Percentiles rank a stretch among this genome's conserved stretches.
phyloP scores from a whole-genome alignment of 2,888 invertebrate genomes.

The Thysanoteuthis rhombus region DNA sequence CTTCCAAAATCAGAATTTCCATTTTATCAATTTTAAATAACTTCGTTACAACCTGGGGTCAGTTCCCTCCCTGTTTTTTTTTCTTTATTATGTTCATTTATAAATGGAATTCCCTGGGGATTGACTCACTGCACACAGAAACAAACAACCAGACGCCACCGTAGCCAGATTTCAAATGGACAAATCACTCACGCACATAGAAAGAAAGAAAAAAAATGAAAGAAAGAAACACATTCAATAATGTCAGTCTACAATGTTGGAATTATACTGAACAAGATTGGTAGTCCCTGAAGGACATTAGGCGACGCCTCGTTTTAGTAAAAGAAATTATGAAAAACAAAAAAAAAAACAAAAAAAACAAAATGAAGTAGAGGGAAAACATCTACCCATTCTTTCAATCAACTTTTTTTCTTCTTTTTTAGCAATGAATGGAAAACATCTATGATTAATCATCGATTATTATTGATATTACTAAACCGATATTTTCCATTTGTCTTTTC shows the following conservation, averaged over 20 bases:
- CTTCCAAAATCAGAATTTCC: too few relatives aligned
- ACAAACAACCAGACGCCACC: neutral
- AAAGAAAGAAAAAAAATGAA: neutral
- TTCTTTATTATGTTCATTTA: neutral
- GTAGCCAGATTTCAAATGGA: neutral
- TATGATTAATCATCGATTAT: conserved; percentile 12
- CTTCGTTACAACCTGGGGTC: neutral
- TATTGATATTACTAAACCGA: neutral
- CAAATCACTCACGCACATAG: neutral
- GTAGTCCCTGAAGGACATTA: neutral
- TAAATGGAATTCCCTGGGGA: neutral
- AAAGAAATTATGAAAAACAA: neutral
- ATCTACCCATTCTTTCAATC: neutral
- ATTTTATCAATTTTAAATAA: conserved; percentile 1
- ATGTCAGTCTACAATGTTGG: neutral
- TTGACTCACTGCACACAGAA: neutral
- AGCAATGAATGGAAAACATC: neutral
- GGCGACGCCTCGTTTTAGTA: neutral
- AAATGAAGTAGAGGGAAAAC: neutral
- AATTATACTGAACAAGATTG: neutral
- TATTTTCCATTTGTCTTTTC: neutral
- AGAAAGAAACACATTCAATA: neutral
- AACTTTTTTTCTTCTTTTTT: neutral
- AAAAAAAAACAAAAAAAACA: neutral
- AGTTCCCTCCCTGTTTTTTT: neutral